These are phyloP conservation scores for Acanthurus tractus DNA, from an alignment of 2,797 vertebrate genomes.

Conservation along the genomic window DNA sequence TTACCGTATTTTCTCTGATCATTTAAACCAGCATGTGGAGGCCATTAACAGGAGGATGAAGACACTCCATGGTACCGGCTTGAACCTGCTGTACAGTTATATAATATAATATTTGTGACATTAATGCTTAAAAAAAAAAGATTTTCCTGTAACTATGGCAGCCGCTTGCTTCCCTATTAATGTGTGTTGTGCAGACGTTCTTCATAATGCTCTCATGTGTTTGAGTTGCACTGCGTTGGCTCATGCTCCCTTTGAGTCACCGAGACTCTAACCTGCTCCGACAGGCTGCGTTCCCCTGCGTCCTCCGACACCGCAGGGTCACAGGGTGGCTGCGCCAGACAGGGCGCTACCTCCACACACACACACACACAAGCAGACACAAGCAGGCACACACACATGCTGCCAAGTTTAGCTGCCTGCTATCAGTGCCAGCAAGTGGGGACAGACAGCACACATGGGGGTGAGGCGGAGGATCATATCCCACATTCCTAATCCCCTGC, in stretches of 20 bases:
- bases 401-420: conserved; percentile 84
- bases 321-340: conserved; percentile 71
- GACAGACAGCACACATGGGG: conserved; percentile 61
- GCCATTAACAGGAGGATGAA: neutral
- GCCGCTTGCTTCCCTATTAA: neutral
- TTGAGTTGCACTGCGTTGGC: conserved; percentile 34
- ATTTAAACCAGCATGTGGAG: neutral
- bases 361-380: conserved; percentile 33
- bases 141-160: neutral
- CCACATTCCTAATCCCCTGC: conserved; percentile 73
- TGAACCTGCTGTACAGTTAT: too few species aligned
- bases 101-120: neutral
- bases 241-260: conserved; percentile 61
- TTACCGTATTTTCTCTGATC: neutral
- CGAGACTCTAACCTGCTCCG: conserved; percentile 60
- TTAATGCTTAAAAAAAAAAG: neutral
- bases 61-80: neutral
- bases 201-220: conserved; percentile 11
- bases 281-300: conserved; percentile 59
- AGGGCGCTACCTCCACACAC: conserved; percentile 41
- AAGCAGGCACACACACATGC: conserved; percentile 24
- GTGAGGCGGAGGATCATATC: conserved; percentile 56
- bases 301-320: conserved; percentile 78
- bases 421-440: conserved; percentile 81
- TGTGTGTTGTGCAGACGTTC: conserved; percentile 17